phyloP scores from a whole-genome alignment of 1,140 invertebrate genomes.

The Schlechtendalia chinensis region DNA sequence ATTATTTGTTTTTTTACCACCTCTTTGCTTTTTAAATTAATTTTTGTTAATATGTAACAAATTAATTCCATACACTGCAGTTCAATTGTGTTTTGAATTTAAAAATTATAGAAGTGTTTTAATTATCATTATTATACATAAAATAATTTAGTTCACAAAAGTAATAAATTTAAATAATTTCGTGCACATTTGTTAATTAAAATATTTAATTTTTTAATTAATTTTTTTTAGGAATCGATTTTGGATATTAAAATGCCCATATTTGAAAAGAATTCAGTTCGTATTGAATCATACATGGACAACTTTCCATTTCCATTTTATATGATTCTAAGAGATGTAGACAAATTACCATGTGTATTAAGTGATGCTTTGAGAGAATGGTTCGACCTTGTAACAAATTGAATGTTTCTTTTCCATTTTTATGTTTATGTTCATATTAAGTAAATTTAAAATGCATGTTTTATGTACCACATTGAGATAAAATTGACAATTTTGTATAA shows the following conservation, averaged over 20 bases:
- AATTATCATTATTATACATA: too few relatives aligned
- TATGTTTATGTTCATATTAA: neutral
- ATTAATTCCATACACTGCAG: neutral
- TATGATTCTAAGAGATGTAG: constrained; percentile 85
- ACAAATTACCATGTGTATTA: constrained; percentile 80
- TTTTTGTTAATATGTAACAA: neutral
- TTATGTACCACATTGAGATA: too few relatives aligned
- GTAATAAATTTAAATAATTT: neutral
- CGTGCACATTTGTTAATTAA: neutral
- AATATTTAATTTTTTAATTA: constrained; percentile 42
- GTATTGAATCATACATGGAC: constrained; percentile 81
- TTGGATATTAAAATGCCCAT: constrained; percentile 81
- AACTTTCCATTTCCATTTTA: constrained; percentile 99
- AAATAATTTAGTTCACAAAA: too few relatives aligned
- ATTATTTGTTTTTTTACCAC: neutral
- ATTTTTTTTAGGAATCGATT: constrained; percentile 75
- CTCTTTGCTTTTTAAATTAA: neutral
- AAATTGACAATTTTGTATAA: too few relatives aligned
- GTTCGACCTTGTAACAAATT: constrained; percentile 87
- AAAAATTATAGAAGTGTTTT: too few relatives aligned
- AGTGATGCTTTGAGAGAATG: constrained; percentile 96
- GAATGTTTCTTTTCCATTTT: neutral
- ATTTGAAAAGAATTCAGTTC: constrained; percentile 66
- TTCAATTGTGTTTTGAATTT: too few relatives aligned
- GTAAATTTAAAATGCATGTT: too few relatives aligned